Base-by-base conservation (phyloP, 2,797 vertebrate genomes). In the Dryobates pubescens region DNA sequence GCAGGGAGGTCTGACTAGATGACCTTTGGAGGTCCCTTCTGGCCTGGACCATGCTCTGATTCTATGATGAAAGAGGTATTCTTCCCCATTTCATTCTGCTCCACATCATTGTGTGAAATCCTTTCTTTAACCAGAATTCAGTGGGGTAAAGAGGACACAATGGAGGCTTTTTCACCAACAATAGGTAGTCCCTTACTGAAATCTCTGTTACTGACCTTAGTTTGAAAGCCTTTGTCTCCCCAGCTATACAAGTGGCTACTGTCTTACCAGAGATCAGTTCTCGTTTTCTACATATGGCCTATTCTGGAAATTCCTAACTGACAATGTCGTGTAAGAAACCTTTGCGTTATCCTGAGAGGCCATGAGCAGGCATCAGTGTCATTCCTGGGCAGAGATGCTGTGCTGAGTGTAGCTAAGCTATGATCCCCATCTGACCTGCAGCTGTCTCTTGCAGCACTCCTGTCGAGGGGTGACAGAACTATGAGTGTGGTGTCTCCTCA, bases 171-270 rank as follows among this genome's bases (percentile, higher is more conserved):
- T 68, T 43, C 16, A 36, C 30, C 22, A n/a, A 18, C 0, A 1
- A 10, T 67, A 41, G 72, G n/a, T 36, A 63, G n/a, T 16, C 10
- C 11, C 15, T 76, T 69, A 29, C 41, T 74, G 78, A 6, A 61
- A 47, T 30, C 15, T 76, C 6, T 81, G 0, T 76, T 62, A 51
- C 41, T 78, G 63, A 34, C 10, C 7, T 20, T n/a, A 57, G 41
- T 53, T 69, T 81, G 65, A 87, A 86, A 84, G 72, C 54, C 47
- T 76, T 17, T 82, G n/a, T 67, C 65, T 68, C 53, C 86, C 54
- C 29, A 45, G 29, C 80, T 71, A 36, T 43, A 84, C n/a, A 36
- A 86, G 15, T n/a, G 7, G 26, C 13, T 90, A 73, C n/a, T 84
- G 6, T 65, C 13, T 53, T 63, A 61, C 10, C n/a, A 38, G 34